A percentile compares a stretch with the other conserved stretches of the same genome.
These are phyloP conservation scores for Acanthis flammea DNA, from an alignment of 2,797 vertebrate species.

Conservation along the genomic window DNA sequence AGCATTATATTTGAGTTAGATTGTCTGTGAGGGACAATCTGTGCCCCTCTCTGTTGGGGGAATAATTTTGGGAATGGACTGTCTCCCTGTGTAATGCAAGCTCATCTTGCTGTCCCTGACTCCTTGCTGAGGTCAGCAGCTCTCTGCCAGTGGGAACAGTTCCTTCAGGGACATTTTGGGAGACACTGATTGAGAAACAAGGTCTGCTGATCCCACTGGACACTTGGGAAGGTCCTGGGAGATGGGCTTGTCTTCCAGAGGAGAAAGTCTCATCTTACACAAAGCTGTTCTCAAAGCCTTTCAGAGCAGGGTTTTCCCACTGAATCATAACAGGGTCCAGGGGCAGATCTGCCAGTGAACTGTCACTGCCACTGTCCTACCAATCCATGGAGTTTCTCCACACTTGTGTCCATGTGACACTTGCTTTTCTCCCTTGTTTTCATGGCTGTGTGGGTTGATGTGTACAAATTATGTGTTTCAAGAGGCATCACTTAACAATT, in stretches of 20 bases:
- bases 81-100: neutral
- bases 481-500: neutral
- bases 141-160: neutral
- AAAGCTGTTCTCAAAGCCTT: neutral
- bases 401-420: neutral
- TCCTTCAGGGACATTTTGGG: neutral
- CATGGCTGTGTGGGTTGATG: neutral
- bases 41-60: neutral
- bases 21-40: neutral
- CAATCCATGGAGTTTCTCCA: neutral
- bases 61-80: neutral
- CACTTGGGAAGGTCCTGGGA: neutral
- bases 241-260: neutral
- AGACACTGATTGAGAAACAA: neutral
- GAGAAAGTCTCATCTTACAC: neutral
- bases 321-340: neutral
- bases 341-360: neutral
- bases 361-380: neutral
- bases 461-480: neutral
- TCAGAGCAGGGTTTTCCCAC: neutral
- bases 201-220: neutral
- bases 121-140: neutral
- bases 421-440: neutral
- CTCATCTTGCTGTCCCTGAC: neutral
- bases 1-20: neutral